Evolutionary conservation across 2,797 vertebrate species (phyloP), one percentile per base, ranked within the genome.

Genomic region (Cichlasoma orientale): DNA sequence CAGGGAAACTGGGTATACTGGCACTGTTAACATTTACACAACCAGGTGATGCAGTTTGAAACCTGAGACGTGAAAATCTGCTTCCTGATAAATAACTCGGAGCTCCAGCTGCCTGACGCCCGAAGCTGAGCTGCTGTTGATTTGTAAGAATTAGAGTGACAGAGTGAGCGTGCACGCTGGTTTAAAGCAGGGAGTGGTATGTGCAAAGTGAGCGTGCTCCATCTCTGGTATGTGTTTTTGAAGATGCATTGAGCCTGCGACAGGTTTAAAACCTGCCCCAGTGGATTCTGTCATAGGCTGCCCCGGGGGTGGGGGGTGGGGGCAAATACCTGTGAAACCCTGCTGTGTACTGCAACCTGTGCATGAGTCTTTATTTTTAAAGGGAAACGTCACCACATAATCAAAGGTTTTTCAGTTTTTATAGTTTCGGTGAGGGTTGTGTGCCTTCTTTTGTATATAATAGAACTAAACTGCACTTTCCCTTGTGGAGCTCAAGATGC

Each of bases 201-300:
- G 1, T 41, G 47, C 54, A 5, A 14, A 56, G 19, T 31, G 13
- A 7, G 27, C 70, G 25, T 53, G 55, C 18, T 3, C 23, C 7
- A 25, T 53, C 53, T 86, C 56, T 86, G 82, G 75, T 78, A 86
- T 86, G 83, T 84, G 75, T 77, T 80, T 88, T 75, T 70, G 76
- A 85, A 82, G 53, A 52, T 59, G 25, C 19, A 55, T 13, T 52
- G 36, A 75, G 66, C 18, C 27, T 33, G 52, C 38, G 74, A 80
- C 63, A 38, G 71, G 73, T 80, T 79, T 83, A 12, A 84, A 88
- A 90, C 87, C 78, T 89, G 86, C 54, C 76, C 68, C 38, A 59
- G 58, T 66, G 0, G 75, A 74, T 78, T 59, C 66, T 75, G 25
- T 59, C 44, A 25, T 7, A 16, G 55, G 56, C 13, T 5, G 73